A percentile compares a stretch with the other conserved stretches of the same genome.
These are phyloP conservation scores for Neocrepidodera transversa DNA, from an alignment of 2,888 invertebrate genomes.

Conservation along the genomic window DNA sequence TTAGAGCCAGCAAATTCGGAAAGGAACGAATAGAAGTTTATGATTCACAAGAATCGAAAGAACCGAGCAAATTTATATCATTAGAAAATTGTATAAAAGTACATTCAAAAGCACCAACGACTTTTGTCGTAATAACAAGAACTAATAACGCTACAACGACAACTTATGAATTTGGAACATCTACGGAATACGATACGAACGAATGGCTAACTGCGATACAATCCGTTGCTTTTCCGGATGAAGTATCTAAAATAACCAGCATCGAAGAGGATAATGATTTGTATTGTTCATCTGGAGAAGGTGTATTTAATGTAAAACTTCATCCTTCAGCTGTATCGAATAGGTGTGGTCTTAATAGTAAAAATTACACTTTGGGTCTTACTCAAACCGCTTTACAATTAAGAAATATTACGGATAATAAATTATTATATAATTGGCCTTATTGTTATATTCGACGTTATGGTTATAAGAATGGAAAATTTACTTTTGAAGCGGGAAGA, in stretches of 20 bases:
- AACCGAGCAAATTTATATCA: constrained; percentile 70
- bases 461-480: constrained; percentile 85
- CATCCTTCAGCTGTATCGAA: constrained; percentile 80
- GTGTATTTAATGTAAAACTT: constrained; percentile 77
- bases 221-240: constrained; percentile 80
- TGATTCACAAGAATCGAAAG: constrained; percentile 69
- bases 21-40: constrained; percentile 86
- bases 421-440: constrained; percentile 80
- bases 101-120: constrained; percentile 67
- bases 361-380: constrained; percentile 74
- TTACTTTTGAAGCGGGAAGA: constrained; percentile 87
- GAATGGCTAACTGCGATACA: constrained; percentile 84
- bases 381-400: constrained; percentile 79
- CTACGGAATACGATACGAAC: constrained; percentile 72
- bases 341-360: constrained; percentile 74
- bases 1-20: constrained; percentile 83
- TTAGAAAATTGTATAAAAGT: constrained; percentile 90
- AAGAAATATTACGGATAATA: constrained; percentile 70
- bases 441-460: constrained; percentile 84
- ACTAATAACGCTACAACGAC: constrained; percentile 55
- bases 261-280: constrained; percentile 88
- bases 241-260: constrained; percentile 62
- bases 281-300: constrained; percentile 86
- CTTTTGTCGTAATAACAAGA: constrained; percentile 76
- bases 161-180: constrained; percentile 68